Percentiles rank a stretch among this genome's conserved stretches.
Conservation (phyloP, 2,888 invertebrate genomes). For the Nezara viridula region DNA sequence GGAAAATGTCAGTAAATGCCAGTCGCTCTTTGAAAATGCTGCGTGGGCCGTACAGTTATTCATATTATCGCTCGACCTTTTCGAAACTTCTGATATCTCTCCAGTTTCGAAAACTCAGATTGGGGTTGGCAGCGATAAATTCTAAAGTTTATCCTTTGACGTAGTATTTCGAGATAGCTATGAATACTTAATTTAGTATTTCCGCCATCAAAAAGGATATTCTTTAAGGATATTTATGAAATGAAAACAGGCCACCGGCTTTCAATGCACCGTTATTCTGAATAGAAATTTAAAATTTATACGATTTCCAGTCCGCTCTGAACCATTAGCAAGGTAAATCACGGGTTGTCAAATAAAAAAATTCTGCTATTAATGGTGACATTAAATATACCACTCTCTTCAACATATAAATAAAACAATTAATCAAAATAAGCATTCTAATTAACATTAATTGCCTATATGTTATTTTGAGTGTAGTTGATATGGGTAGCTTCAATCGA, state of each 20-base stretch:
- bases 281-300: not conserved
- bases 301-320: not conserved
- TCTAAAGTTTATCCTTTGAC: not conserved
- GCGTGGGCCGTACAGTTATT: not conserved
- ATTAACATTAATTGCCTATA: no score
- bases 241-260: not conserved
- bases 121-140: not conserved
- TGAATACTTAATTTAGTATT: constrained; percentile 27
- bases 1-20: not conserved
- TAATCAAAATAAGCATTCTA: no score
- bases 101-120: not conserved
- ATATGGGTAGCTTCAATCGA: no score
- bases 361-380: no score
- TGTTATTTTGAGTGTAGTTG: no score
- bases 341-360: not conserved
- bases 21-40: not conserved
- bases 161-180: not conserved
- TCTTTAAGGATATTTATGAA: not conserved
- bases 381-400: no score
- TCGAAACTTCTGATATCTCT: not conserved
- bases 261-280: not conserved
- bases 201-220: not conserved
- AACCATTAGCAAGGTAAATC: not conserved
- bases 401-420: no score
- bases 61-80: not conserved